Percentiles rank a stretch among this genome's conserved stretches.
Evolutionary conservation across 2,888 invertebrate genomes (phyloP).

Genomic region (Lissonota sp.): DNA sequence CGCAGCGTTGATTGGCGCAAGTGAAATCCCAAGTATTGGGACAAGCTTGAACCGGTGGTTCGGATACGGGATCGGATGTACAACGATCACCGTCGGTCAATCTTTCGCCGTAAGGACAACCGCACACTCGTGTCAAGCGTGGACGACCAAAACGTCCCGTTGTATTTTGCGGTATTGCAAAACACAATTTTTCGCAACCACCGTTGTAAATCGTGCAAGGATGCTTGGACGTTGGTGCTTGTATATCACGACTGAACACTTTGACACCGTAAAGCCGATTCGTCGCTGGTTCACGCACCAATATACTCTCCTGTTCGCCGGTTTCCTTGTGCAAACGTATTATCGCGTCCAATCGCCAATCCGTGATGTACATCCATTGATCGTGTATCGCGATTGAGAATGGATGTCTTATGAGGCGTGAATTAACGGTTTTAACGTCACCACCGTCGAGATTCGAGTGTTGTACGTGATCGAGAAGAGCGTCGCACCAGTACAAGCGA

Average conservation of each 20-base stretch:
- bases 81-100: slow-evolving; percentile 88
- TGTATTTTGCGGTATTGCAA: slow-evolving; percentile 90
- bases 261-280: slow-evolving; percentile 96
- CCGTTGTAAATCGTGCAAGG: slow-evolving; percentile 95
- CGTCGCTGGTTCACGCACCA: slow-evolving; percentile 95
- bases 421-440: slow-evolving; percentile 95
- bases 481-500: slow-evolving; percentile 98
- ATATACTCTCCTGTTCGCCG: slow-evolving; percentile 93
- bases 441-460: slow-evolving; percentile 96
- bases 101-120: slow-evolving; percentile 97
- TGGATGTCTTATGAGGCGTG: slow-evolving; percentile 93
- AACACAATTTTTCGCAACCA: slow-evolving; percentile 97
- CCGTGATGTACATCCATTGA: slow-evolving; percentile 98
- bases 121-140: slow-evolving; percentile 89
- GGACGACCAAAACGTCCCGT: slow-evolving; percentile 77
- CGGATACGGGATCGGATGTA: slow-evolving; percentile 91
- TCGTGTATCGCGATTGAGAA: slow-evolving; percentile 96
- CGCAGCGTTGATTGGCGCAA: slow-evolving; percentile 94
- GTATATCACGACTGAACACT: slow-evolving; percentile 91
- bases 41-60: slow-evolving; percentile 95
- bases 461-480: slow-evolving; percentile 97
- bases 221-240: slow-evolving; percentile 89
- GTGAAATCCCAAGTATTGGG: slow-evolving; percentile 97
- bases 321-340: slow-evolving; percentile 94
- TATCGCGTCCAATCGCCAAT: slow-evolving; percentile 98